These are phyloP conservation scores for Parnassius smintheus DNA, from an alignment of 2,888 invertebrate species.

Conservation along the genomic window DNA sequence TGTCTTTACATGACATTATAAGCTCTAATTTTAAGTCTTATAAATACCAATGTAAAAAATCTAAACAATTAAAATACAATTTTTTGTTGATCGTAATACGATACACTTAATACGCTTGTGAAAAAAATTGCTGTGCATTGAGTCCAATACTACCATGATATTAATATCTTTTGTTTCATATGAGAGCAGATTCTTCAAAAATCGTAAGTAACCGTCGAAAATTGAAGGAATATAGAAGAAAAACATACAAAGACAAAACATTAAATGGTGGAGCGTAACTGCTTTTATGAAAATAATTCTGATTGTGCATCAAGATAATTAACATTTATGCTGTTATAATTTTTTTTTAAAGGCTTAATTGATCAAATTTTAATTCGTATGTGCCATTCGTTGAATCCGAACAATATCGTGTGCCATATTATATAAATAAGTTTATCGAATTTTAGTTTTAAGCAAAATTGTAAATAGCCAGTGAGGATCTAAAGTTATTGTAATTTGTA, in stretches of 20 bases:
- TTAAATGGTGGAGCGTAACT: too few species aligned
- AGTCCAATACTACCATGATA: conserved; percentile 8
- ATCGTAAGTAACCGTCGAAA: conserved; percentile 22
- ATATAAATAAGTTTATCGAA: conserved; percentile 21
- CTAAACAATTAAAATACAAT: too few species aligned
- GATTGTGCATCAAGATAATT: too few species aligned
- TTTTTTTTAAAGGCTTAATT: not conserved
- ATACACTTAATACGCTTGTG: not conserved
- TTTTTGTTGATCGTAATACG: too few species aligned
- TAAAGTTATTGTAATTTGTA: conserved; percentile 23
- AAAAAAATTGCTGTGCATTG: not conserved
- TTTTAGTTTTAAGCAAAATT: conserved; percentile 25
- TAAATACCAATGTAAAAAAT: too few species aligned
- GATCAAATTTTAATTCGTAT: conserved; percentile 34
- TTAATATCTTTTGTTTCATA: conserved; percentile 26
- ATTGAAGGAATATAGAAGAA: conserved; percentile 1
- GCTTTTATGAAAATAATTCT: too few species aligned
- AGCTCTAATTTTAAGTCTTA: too few species aligned
- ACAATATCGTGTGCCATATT: conserved; percentile 44
- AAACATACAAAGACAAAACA: not conserved
- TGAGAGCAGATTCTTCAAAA: conserved; percentile 24
- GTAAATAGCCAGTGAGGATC: conserved; percentile 13
- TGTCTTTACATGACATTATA: too few species aligned
- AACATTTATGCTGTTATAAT: too few species aligned
- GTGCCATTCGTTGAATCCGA: conserved; percentile 37